phyloP scores from a whole-genome alignment of 2,797 vertebrate species.

The Cryptoblepharus egeriae region DNA sequence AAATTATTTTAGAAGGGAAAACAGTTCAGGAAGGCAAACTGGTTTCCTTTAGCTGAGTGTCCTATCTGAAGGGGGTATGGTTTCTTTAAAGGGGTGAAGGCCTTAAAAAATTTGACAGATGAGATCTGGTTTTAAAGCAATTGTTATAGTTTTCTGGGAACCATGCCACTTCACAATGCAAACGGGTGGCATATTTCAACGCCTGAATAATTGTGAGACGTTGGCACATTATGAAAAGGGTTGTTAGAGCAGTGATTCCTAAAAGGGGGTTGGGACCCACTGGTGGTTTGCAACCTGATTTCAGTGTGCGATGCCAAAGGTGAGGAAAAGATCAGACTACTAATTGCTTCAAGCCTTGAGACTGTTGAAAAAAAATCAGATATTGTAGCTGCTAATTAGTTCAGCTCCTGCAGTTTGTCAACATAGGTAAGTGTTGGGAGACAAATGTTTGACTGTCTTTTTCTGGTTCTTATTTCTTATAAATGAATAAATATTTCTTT shows the following conservation, averaged over 20 bases:
- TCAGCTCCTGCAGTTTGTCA: too few relatives aligned
- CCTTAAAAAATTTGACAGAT: background rate
- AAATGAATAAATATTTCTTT: too few relatives aligned
- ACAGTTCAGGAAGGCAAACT: background rate
- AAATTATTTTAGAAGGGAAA: background rate
- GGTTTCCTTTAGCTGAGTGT: background rate
- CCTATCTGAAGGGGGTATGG: background rate
- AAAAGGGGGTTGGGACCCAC: background rate
- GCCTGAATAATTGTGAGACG: background rate
- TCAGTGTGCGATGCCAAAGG: too few relatives aligned
- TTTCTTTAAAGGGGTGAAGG: background rate
- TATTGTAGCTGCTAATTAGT: too few relatives aligned
- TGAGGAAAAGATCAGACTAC: too few relatives aligned
- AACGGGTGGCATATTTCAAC: background rate
- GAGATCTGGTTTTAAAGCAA: background rate
- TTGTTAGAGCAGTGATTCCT: background rate
- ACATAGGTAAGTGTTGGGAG: too few relatives aligned
- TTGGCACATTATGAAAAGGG: background rate
- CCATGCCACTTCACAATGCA: background rate
- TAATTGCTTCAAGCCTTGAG: too few relatives aligned
- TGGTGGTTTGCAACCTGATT: too few relatives aligned
- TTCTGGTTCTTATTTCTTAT: too few relatives aligned
- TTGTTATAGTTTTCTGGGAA: background rate
- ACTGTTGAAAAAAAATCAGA: too few relatives aligned
- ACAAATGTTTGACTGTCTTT: too few relatives aligned